phyloP scores from a whole-genome alignment of 1,140 invertebrate species.

The Drosophila teissieri region DNA sequence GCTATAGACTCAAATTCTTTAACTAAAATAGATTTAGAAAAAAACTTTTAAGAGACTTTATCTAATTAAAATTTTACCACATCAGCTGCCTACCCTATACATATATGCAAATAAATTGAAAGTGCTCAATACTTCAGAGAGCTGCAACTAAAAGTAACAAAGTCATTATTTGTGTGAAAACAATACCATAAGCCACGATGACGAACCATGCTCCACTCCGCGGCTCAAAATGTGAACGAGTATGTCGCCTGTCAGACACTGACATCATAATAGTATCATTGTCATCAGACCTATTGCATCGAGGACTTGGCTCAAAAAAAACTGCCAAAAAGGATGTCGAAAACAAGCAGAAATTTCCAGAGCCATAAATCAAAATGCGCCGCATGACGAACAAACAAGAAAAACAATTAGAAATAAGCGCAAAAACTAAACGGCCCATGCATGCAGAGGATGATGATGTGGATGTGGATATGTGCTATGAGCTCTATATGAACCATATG shows the following conservation, averaged over 20 bases:
- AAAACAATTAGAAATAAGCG: conserved; percentile 81
- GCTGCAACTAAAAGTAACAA: not conserved
- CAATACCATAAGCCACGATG: conserved; percentile 8
- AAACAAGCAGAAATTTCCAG: conserved; percentile 16
- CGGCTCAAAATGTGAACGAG: conserved; percentile 42
- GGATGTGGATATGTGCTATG: not conserved
- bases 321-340: conserved; percentile 29
- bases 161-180: conserved; percentile 30
- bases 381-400: conserved; percentile 64
- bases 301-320: conserved; percentile 1
- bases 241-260: conserved; percentile 69
- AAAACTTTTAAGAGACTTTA: too few relatives aligned
- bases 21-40: too few relatives aligned
- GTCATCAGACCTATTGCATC: conserved; percentile 61
- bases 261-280: conserved; percentile 82
- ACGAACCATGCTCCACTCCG: not conserved
- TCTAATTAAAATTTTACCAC: too few relatives aligned
- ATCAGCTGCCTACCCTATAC: too few relatives aligned
- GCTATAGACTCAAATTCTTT: too few relatives aligned
- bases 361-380: conserved; percentile 65
- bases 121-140: not conserved
- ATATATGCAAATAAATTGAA: not conserved
- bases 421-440: conserved; percentile 64
- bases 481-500: conserved; percentile 55
- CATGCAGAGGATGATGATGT: conserved; percentile 13